phyloP scores from a whole-genome alignment of 92 coral and sea anemone species.

The Nematostella vectensis region DNA sequence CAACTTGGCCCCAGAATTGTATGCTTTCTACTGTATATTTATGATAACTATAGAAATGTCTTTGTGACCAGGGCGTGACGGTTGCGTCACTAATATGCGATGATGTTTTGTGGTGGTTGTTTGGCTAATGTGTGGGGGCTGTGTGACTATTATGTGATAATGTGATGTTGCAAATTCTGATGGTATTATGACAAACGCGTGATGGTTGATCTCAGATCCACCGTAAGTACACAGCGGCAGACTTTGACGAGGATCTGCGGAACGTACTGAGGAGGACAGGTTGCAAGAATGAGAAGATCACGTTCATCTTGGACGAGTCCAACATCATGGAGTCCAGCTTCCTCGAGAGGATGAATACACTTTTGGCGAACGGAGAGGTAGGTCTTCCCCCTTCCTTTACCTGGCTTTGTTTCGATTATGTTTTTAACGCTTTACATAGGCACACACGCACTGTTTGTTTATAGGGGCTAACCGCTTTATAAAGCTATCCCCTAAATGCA shows the following conservation, averaged over 20 bases:
- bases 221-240: constrained; percentile 88
- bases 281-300: constrained; percentile 94
- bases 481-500: too few relatives aligned
- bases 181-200: too few relatives aligned
- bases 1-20: too few relatives aligned
- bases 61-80: background rate
- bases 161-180: too few relatives aligned
- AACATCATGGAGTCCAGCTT: constrained; percentile 96
- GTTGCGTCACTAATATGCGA: too few relatives aligned
- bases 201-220: too few relatives aligned
- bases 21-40: background rate
- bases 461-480: too few relatives aligned
- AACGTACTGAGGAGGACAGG: constrained; percentile 92
- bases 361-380: constrained; percentile 98
- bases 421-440: background rate
- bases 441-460: background rate
- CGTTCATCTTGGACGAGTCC: constrained; percentile 92
- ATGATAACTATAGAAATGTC: too few relatives aligned
- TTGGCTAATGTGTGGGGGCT: too few relatives aligned
- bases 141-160: too few relatives aligned
- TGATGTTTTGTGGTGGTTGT: too few relatives aligned
- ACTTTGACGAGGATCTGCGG: constrained; percentile 93
- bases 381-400: constrained; percentile 3
- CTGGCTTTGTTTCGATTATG: too few relatives aligned
- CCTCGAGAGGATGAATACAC: constrained; percentile 95